Percentiles rank a stretch among this genome's conserved stretches.
Conservation (phyloP, 2,113 vertebrate species). For the Phrynosoma blainvillii region DNA sequence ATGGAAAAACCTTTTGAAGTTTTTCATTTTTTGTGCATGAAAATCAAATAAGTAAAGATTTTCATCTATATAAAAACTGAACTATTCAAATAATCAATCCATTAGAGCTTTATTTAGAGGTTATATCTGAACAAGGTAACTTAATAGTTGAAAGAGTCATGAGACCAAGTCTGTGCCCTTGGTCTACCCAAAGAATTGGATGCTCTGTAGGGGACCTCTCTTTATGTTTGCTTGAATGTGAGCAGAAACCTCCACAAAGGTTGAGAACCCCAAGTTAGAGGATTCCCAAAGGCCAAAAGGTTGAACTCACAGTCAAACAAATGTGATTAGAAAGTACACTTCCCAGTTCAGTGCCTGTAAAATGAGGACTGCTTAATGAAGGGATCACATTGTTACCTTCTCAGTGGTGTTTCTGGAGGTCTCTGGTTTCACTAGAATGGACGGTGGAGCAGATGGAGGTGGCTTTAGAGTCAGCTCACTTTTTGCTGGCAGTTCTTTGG, state of each 20-base stretch:
- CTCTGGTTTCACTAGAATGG: slow-evolving; percentile 93
- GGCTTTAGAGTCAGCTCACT: slow-evolving; percentile 77
- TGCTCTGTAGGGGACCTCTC: neutral
- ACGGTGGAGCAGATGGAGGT: slow-evolving; percentile 77
- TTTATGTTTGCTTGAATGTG: too few relatives aligned
- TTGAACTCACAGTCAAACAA: too few relatives aligned
- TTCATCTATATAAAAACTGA: too few relatives aligned
- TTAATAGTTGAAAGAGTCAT: neutral
- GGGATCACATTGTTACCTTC: slow-evolving; percentile 78
- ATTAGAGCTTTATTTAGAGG: too few relatives aligned
- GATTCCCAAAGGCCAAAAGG: too few relatives aligned
- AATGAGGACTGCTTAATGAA: rapidly evolving
- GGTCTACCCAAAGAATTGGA: neutral
- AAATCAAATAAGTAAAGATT: too few relatives aligned
- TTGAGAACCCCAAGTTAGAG: too few relatives aligned
- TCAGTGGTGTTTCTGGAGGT: slow-evolving; percentile 81
- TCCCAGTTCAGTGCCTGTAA: neutral
- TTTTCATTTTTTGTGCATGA: too few relatives aligned
- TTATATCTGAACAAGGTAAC: neutral
- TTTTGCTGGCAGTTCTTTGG: slow-evolving; percentile 70
- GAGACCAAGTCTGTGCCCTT: neutral
- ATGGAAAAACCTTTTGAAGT: too few relatives aligned
- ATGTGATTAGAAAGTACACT: neutral
- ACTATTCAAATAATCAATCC: neutral
- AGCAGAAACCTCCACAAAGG: too few relatives aligned